phyloP scores from a whole-genome alignment of 2,797 vertebrate genomes.

The Pseudopleuronectes americanus region DNA sequence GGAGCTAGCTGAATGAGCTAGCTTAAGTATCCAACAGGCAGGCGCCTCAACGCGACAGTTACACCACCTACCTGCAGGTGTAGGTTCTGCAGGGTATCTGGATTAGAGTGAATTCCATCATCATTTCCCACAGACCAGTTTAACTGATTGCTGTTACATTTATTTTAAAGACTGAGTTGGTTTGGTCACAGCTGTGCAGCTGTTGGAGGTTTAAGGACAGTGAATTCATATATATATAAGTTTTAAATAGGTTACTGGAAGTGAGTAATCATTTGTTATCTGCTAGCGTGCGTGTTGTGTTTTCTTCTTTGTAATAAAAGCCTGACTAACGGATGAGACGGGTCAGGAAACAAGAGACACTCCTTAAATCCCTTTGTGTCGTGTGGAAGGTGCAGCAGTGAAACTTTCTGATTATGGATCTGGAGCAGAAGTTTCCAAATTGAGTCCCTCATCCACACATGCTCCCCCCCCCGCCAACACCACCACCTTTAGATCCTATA shows the following conservation, averaged over 20 bases:
- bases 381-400: constrained; percentile 6
- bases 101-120: too few relatives aligned
- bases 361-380: constrained; percentile 30
- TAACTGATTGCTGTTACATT: too few relatives aligned
- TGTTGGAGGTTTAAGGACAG: too few relatives aligned
- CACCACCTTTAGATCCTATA: too few relatives aligned
- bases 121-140: too few relatives aligned
- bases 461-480: background rate
- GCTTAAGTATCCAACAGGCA: too few relatives aligned
- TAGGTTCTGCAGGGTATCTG: too few relatives aligned
- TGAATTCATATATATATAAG: background rate
- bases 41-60: too few relatives aligned
- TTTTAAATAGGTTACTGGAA: background rate
- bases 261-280: constrained; percentile 13
- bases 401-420: constrained; percentile 1
- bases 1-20: too few relatives aligned
- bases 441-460: background rate
- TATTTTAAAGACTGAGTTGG: too few relatives aligned
- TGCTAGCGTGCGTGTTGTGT: constrained; percentile 23
- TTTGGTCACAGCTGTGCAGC: too few relatives aligned
- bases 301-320: constrained; percentile 39
- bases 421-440: constrained; percentile 5
- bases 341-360: constrained; percentile 25
- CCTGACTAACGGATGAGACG: background rate
- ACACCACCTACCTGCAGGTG: too few relatives aligned